Evolutionary conservation across 2,888 invertebrate species (phyloP), one percentile per base, ranked within the genome.

Genomic region (Clitarchus hookeri): DNA sequence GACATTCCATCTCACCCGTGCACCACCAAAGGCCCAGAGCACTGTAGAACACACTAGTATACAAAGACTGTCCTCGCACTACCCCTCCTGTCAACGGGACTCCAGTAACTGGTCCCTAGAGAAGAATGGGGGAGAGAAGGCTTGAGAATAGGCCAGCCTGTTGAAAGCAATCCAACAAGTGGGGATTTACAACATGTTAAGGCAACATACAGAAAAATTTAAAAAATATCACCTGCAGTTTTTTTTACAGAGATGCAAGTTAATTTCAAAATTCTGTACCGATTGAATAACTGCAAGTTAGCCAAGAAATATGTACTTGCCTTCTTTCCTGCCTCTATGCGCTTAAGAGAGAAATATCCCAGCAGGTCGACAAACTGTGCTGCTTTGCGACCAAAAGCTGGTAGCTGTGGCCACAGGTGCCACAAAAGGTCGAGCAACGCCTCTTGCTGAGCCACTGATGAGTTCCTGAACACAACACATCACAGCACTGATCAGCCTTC

Each of bases 281-380:
- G 8, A 3, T 11, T 26, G 0, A 26, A 26, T 13, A 16, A 80
- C 8, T 1, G 8, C 27, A 82, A 82, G 82, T 8, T 82, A 26
- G n/a, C 44, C 19, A 26, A 82, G 23, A 9, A 36, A 16, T 23
- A n/a, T 65, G 48, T n/a, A 65, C 65, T 87, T 89, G 93, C 93
- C 92, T 94, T 95, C 77, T 94, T 94, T 6, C 94, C 93, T 86
- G 94, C 94, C 87, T 95, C 94, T 2, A 95, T 94, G 0, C 95
- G 97, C 91, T 97, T 97, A 36, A 99, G 93, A 0, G 98, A 97
- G 90, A 99, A 97, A 91, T 97, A 99, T 0, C 99, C 98, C 11
- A 99, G 94, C 0, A 99, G 93, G 91, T 99, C 99, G 0, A 99
- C 98, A 92, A 99, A 99, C 91, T 99, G 99, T 0, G 98, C 96